A percentile compares a stretch with the other conserved stretches of the same genome.
These are phyloP conservation scores for Ptiloglossa arizonensis DNA, from an alignment of 1,140 invertebrate genomes.

Conservation along the genomic window DNA sequence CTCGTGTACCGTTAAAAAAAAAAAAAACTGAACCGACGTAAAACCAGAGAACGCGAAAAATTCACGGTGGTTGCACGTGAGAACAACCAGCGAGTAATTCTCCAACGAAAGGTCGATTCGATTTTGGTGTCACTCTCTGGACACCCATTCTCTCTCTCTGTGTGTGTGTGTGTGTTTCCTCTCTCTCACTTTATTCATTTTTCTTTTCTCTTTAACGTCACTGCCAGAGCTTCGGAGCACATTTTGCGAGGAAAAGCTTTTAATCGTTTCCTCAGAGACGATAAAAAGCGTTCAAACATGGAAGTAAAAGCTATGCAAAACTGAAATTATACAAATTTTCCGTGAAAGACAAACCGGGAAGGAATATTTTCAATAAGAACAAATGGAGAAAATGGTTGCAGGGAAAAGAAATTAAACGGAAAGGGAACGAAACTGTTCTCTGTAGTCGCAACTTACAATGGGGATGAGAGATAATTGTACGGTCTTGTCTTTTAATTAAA, in stretches of 20 bases:
- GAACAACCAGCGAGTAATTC: conserved; percentile 19
- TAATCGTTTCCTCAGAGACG: background rate
- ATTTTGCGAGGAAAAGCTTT: background rate
- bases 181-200: conserved; percentile 22
- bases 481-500: too few species aligned
- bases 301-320: background rate
- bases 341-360: too few species aligned
- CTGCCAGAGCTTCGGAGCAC: background rate
- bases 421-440: too few species aligned
- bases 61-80: conserved; percentile 16
- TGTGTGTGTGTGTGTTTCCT: too few species aligned
- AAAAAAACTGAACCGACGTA: conserved; percentile 6
- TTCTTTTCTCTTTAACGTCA: conserved; percentile 14
- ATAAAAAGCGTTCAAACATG: background rate
- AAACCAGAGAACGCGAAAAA: conserved; percentile 3
- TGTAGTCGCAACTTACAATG: too few species aligned
- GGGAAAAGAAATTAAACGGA: background rate
- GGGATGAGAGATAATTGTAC: too few species aligned
- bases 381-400: background rate
- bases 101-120: background rate
- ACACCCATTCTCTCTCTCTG: background rate
- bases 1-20: conserved; percentile 20
- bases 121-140: background rate
- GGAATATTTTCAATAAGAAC: too few species aligned
- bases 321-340: too few species aligned